Percentiles rank a stretch among this genome's conserved stretches.
Evolutionary conservation across 2,797 vertebrate species (phyloP).

Genomic region (Siniperca undulata): DNA sequence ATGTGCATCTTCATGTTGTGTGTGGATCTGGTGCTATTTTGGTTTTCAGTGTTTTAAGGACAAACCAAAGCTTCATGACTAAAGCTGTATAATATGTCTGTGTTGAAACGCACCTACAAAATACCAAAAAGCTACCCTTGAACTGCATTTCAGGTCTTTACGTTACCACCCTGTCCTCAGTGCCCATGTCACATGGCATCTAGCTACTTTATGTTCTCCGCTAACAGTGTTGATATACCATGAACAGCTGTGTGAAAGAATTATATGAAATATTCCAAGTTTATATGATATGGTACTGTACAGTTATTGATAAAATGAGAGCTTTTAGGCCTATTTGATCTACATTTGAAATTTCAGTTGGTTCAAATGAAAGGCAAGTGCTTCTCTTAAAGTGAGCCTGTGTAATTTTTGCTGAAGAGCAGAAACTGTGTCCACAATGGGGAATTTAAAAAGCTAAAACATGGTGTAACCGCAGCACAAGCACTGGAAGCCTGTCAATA

Average conservation of each 20-base stretch:
- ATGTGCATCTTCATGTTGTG: neutral
- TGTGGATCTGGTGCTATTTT: neutral
- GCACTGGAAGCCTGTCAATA: slow-evolving; percentile 44
- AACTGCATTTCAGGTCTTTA: no score
- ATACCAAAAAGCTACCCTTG: no score
- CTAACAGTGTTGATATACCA: neutral
- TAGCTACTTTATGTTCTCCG: neutral
- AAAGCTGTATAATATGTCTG: neutral
- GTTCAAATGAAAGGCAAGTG: no score
- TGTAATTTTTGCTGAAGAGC: neutral
- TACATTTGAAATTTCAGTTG: neutral
- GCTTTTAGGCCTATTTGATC: neutral
- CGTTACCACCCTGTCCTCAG: no score
- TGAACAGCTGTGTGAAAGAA: neutral
- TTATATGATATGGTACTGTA: no score
- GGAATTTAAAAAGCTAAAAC: neutral
- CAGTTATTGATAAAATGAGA: neutral
- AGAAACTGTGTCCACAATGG: neutral
- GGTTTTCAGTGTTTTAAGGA: neutral
- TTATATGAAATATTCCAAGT: no score
- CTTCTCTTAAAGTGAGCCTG: neutral
- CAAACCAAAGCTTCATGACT: neutral
- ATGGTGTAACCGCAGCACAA: neutral
- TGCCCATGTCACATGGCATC: no score
- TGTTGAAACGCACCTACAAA: no score